phyloP scores from a whole-genome alignment of 2,797 vertebrate genomes.

The Todus mexicanus region DNA sequence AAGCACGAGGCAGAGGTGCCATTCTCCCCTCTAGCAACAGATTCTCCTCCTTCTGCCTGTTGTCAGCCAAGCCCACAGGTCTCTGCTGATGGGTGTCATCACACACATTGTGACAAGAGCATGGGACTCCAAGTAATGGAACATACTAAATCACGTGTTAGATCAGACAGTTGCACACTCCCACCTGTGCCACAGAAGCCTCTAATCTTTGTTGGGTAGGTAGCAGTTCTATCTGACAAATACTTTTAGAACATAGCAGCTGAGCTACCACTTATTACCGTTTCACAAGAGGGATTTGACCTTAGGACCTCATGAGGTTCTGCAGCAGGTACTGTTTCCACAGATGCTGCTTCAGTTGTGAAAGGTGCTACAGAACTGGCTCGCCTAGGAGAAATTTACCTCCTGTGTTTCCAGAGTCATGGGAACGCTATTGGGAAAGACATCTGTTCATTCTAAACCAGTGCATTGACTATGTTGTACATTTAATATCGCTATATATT shows the following conservation, averaged over 20 bases:
- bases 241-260: conserved; percentile 56
- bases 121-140: not conserved
- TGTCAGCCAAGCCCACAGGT: not conserved
- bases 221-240: conserved; percentile 49
- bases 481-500: not conserved
- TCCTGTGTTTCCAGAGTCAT: conserved; percentile 3
- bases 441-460: not conserved
- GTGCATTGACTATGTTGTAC: not conserved
- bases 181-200: conserved; percentile 37
- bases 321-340: conserved; percentile 10
- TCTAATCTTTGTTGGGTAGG: conserved; percentile 57
- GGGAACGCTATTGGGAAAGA: not conserved
- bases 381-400: conserved; percentile 24
- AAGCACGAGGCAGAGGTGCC: not conserved
- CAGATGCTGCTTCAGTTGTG: not conserved
- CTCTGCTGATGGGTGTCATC: not conserved
- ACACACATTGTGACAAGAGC: not conserved
- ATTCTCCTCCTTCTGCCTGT: not conserved
- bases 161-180: conserved; percentile 39
- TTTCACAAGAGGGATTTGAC: conserved; percentile 45
- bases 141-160: conserved; percentile 18
- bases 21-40: not conserved
- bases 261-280: conserved; percentile 55
- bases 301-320: conserved; percentile 26
- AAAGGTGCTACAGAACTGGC: not conserved